phyloP scores from a whole-genome alignment of 2,888 invertebrate genomes.

The Anthrax anthrax region DNA sequence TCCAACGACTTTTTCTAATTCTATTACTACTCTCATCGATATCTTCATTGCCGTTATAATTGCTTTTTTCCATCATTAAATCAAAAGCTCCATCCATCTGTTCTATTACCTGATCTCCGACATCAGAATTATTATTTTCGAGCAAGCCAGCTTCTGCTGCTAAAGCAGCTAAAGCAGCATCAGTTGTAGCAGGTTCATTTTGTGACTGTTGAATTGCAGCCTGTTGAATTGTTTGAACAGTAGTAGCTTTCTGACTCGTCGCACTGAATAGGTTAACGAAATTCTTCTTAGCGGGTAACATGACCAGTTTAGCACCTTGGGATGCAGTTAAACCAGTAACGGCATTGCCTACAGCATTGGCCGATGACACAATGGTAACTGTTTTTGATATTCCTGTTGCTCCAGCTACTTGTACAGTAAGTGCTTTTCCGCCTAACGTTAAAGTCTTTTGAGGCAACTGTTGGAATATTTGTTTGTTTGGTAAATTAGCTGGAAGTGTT shows the following conservation, averaged over 20 bases:
- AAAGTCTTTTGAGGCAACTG: constrained; percentile 40
- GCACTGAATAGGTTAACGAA: constrained; percentile 38
- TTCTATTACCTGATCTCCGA: constrained; percentile 24
- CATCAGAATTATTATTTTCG: constrained; percentile 11
- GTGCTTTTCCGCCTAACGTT: constrained; percentile 54
- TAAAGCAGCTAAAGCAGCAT: constrained; percentile 45
- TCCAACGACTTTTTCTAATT: constrained; percentile 14
- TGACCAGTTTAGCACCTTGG: constrained; percentile 36
- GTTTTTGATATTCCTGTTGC: constrained; percentile 43
- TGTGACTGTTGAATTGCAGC: constrained; percentile 35
- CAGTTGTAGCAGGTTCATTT: constrained; percentile 40
- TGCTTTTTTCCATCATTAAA: neutral
- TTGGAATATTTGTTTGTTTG: constrained; percentile 19
- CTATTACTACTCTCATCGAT: neutral
- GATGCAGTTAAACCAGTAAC: constrained; percentile 16
- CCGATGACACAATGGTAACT: constrained; percentile 39
- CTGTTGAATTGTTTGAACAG: constrained; percentile 15
- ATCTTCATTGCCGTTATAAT: neutral
- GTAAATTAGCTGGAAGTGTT: constrained; percentile 39
- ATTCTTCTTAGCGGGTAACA: constrained; percentile 39
- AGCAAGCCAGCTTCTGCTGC: constrained; percentile 48
- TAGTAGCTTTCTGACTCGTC: constrained; percentile 15
- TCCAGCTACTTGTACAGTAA: constrained; percentile 54
- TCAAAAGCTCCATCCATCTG: constrained; percentile 24
- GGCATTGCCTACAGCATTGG: constrained; percentile 28